Evolutionary conservation across 2,888 invertebrate genomes (phyloP).

Genomic region (Calliphora vomitoria): DNA sequence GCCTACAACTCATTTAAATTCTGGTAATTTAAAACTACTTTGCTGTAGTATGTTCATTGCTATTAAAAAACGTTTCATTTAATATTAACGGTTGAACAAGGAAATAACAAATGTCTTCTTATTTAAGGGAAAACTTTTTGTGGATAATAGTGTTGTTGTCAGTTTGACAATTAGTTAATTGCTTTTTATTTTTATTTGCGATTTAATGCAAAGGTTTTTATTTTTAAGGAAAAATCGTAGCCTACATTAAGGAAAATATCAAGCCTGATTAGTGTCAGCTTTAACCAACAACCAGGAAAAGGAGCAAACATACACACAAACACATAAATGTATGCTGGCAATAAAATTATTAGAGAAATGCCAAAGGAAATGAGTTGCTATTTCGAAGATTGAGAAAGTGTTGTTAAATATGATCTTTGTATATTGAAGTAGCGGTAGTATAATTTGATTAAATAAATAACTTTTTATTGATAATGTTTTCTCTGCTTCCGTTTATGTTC

Average conservation of each 20-base stretch:
- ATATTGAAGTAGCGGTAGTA: not conserved
- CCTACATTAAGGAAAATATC: not conserved
- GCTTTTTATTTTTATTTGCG: constrained; percentile 26
- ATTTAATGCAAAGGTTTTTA: not conserved
- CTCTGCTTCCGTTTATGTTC: not conserved
- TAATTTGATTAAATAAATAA: constrained; percentile 29
- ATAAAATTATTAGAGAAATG: constrained; percentile 14
- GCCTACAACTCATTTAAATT: not conserved
- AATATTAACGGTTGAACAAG: not conserved
- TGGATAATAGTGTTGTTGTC: constrained; percentile 15
- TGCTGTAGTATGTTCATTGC: not conserved
- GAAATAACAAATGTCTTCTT: constrained; percentile 3
- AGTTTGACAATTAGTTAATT: constrained; percentile 66
- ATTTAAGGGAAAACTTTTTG: constrained; percentile 8
- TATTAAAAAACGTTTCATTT: not conserved
- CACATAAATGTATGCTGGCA: not conserved
- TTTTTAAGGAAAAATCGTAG: not conserved
- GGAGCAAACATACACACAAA: not conserved
- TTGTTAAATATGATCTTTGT: too few relatives aligned
- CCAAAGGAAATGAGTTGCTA: not conserved
- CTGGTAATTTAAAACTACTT: not conserved
- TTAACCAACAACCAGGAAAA: not conserved
- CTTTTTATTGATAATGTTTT: constrained; percentile 47
- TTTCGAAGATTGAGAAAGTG: not conserved
- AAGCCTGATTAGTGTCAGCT: constrained; percentile 47